Evolutionary conservation across 2,888 invertebrate species (phyloP).

Genomic region (Lasioglossum figueresi): DNA sequence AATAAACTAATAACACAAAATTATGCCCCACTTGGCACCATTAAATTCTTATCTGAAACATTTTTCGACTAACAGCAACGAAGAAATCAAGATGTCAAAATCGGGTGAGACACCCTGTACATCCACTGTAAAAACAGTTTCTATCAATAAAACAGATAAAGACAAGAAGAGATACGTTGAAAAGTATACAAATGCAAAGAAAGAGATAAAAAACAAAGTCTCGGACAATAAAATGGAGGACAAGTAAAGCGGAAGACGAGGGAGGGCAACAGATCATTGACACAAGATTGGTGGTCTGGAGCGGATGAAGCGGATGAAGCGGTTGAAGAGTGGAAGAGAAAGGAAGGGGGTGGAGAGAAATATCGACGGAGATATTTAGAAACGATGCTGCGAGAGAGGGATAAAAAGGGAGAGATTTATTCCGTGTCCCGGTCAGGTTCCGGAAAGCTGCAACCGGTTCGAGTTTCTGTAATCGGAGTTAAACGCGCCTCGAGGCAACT

Average conservation of each 20-base stretch:
- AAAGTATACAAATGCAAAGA: too few species aligned
- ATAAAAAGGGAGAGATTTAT: conserved; percentile 4
- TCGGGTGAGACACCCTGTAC: too few species aligned
- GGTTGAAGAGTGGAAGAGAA: not conserved
- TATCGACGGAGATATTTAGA: not conserved
- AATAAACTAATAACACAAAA: too few species aligned
- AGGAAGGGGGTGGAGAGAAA: not conserved
- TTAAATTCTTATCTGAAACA: too few species aligned
- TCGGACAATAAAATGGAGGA: not conserved
- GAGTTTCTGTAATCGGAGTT: conserved; percentile 49
- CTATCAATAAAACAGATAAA: too few species aligned
- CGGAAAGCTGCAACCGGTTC: conserved; percentile 44
- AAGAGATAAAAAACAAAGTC: not conserved
- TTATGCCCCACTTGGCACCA: too few species aligned
- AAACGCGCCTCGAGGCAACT: conserved; percentile 40
- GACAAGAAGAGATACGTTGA: too few species aligned
- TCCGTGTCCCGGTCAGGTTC: conserved; percentile 11
- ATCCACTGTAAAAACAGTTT: too few species aligned
- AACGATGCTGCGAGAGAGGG: not conserved
- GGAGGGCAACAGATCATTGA: not conserved
- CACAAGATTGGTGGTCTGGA: not conserved
- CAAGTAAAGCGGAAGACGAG: not conserved
- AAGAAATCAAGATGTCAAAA: too few species aligned
- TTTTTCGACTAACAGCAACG: too few species aligned
- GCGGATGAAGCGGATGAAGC: not conserved